These are phyloP conservation scores for Spilosoma lubricipeda DNA, from an alignment of 2,888 invertebrate species.

Conservation along the genomic window DNA sequence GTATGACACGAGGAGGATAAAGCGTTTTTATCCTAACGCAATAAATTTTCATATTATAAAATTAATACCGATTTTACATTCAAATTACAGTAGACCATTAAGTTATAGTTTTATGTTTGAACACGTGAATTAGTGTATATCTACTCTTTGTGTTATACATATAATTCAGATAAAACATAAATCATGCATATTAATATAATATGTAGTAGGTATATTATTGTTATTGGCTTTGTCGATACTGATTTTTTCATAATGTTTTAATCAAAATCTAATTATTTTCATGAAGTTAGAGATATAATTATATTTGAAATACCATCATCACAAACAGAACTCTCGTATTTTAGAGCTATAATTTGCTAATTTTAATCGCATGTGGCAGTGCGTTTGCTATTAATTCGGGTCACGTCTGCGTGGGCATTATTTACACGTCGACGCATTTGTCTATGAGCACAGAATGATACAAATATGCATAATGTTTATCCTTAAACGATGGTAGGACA, in stretches of 20 bases:
- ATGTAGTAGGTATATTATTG: not conserved
- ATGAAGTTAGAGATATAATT: conserved; percentile 16
- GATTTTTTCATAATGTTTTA: not conserved
- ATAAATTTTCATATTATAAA: not conserved
- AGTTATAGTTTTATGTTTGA: not conserved
- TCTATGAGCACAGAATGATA: conserved; percentile 20
- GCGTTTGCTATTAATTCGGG: conserved; percentile 68
- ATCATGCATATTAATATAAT: too few relatives aligned
- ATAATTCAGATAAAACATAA: not conserved
- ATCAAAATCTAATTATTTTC: not conserved
- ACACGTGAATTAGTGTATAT: not conserved
- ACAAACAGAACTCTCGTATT: conserved; percentile 32
- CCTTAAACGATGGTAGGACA: not conserved
- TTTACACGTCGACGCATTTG: conserved; percentile 45
- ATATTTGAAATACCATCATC: conserved; percentile 27
- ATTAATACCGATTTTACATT: not conserved
- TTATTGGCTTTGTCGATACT: not conserved
- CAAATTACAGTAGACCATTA: not conserved
- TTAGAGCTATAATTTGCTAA: conserved; percentile 25
- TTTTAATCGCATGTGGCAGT: conserved; percentile 39
- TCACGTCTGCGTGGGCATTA: conserved; percentile 65
- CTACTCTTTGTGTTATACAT: not conserved
- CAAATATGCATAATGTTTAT: not conserved
- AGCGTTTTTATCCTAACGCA: not conserved
- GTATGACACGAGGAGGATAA: not conserved